A percentile compares a stretch with the other conserved stretches of the same genome.
Conservation (phyloP, 2,113 vertebrate genomes). For the Rhea pennata region DNA sequence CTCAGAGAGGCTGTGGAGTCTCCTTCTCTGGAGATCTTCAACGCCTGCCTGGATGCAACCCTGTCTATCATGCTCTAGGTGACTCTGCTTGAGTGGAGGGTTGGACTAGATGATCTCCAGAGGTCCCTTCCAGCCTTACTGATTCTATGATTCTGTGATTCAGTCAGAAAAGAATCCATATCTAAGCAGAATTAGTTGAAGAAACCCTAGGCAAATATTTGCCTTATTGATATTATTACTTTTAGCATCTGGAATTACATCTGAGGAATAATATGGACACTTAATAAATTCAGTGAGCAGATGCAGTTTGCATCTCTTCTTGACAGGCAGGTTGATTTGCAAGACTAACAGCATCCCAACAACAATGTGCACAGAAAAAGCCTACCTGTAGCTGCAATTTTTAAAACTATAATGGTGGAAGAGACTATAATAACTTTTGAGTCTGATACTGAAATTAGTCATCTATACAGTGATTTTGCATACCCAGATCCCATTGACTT, state of each 20-base stretch:
- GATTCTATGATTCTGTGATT: background rate
- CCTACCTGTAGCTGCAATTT: background rate
- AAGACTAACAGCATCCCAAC: background rate
- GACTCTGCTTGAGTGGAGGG: no score
- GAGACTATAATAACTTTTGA: background rate
- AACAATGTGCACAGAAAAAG: background rate
- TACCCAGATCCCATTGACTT: background rate
- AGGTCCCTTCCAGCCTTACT: no score
- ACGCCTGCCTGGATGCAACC: no score
- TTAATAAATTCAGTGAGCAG: background rate
- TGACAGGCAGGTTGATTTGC: background rate
- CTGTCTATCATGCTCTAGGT: no score
- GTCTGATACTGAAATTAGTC: slow-evolving; percentile 1
- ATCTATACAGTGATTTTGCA: background rate
- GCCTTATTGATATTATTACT: background rate
- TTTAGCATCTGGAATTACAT: background rate
- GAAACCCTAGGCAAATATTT: background rate
- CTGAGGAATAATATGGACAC: background rate
- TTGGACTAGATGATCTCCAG: no score
- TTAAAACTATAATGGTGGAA: slow-evolving; percentile 5
- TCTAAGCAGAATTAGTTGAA: background rate
- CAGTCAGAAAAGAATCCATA: background rate
- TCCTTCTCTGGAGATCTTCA: no score
- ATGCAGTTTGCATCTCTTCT: background rate
- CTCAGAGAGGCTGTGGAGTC: no score